A percentile compares a stretch with the other conserved stretches of the same genome.
phyloP scores from a whole-genome alignment of 2,113 vertebrate genomes.

The Nothobranchius furzeri region DNA sequence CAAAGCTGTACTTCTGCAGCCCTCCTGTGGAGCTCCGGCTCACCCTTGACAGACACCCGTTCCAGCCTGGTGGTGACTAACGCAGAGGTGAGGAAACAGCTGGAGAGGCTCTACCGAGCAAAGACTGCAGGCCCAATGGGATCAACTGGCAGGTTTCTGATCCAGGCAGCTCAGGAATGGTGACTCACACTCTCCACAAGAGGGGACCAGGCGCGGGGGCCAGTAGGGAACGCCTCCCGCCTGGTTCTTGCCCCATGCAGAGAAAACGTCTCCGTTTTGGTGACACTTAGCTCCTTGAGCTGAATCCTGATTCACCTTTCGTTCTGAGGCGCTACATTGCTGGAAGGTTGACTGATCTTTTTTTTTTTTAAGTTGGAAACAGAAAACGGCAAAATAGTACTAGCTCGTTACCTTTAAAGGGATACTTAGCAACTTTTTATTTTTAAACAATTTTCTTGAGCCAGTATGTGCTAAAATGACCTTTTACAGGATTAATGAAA shows the following conservation, averaged over 20 bases:
- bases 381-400: no score
- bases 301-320: background rate
- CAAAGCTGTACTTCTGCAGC: background rate
- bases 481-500: no score
- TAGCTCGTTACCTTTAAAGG: no score
- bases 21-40: background rate
- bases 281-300: no score
- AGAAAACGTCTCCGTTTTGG: no score
- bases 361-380: no score
- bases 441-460: no score
- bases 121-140: background rate
- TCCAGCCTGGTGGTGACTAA: background rate
- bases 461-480: no score
- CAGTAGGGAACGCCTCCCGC: background rate
- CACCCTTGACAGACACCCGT: background rate
- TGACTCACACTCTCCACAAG: background rate
- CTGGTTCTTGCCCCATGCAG: no score
- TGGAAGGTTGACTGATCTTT: no score
- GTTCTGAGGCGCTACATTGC: no score
- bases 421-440: no score
- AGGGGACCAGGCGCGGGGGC: background rate
- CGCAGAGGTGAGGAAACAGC: slow-evolving; percentile 1
- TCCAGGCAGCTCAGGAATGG: background rate
- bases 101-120: background rate
- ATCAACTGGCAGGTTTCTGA: slow-evolving; percentile 1